Evolutionary conservation across 2,888 invertebrate genomes (phyloP), one percentile per base, ranked within the genome.

Genomic region (Horisme vitalbata): DNA sequence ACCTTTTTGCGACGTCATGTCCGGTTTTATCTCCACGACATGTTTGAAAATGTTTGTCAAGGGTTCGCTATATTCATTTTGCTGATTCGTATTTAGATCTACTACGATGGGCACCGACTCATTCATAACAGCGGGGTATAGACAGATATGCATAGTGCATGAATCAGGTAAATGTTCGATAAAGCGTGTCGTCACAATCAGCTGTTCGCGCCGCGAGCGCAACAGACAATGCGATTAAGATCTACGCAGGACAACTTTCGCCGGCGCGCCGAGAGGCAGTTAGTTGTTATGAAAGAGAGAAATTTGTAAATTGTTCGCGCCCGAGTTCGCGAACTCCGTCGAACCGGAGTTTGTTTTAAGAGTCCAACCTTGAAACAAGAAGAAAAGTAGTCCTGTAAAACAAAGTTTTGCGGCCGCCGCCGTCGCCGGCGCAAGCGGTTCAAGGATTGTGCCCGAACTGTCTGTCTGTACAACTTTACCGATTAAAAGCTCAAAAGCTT

Each of bases 311-410:
- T 90, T 90, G 90, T 90, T 90, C 88, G 90, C 89, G 88, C 89
- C 85, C 88, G 90, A 90, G 90, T 90, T 90, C 90, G 87, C 87
- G 88, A 90, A 90, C 90, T 90, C 88, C 87, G 88, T 88, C 89
- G 88, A 88, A 88, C 89, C 71, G 84, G 89, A 89, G 90, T 90
- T 90, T 90, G 90, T 90, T 90, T 90, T 90, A 90, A 90, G 90
- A 90, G 90, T 90, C 88, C 90, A 90, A 90, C 90, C 90, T 90
- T 90, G 90, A 90, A 90, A 90, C 90, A 90, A 90, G 90, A 90
- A 90, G 89, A 90, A 90, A 90, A 90, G 90, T 90, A 90, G 90
- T 90, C 90, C 90, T 90, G 90, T 90, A 89, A 90, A 90, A 90
- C 90, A 90, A 90, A 90, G 90, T 90, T 90, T 89, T 88, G 90